Base-by-base conservation (phyloP, 2,888 invertebrate genomes). In the Drosophila atripex region DNA sequence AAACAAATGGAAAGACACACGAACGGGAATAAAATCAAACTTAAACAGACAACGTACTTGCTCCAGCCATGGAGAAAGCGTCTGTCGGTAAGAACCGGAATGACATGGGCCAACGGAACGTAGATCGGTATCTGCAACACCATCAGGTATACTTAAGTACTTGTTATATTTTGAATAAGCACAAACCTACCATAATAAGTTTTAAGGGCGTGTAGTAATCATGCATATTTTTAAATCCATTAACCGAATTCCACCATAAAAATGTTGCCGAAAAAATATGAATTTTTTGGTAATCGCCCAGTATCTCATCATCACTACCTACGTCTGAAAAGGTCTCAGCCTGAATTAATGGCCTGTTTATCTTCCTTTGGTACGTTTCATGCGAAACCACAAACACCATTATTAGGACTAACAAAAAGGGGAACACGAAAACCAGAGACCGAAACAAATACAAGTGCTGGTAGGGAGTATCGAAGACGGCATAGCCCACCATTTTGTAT, bases 181-280 rank as follows among this genome's bases (percentile, higher is more conserved):
- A 14, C 9, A 9, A 8, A 43, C 43, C 11, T 25, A 79, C 79
- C 21, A 70, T 57, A 3, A 55, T 0, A 1, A 58, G 23, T 0
- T 11, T 38, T 2, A 35, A 7, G 1, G 35, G 35, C 7, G 7
- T n/a, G 14, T 45, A 18, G 18, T 5, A 39, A 3, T 70, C 66
- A 14, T 21, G 30, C 47, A 83, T 58, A 12, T 53, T 63, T 0
- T 2, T 5, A 16, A 14, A 32, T 2, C 75, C 82, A 28, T 84
- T 75, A 0, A 80, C 69, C 6, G 75, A 38, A 0, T n/a, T n/a
- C 66, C 51, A 47, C 85, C 82, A 80, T 39, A 80, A 16, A 0
- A 12, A 25, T 6, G 39, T 11, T 0, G 8, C 28, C 21, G 32
- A n/a, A n/a, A 35, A 35, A n/a, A 2, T 0, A 1, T 7, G n/a